Evolutionary conservation across 1,140 invertebrate genomes (phyloP), one percentile per base, ranked within the genome.

Genomic region (Pseudoatta argentina): DNA sequence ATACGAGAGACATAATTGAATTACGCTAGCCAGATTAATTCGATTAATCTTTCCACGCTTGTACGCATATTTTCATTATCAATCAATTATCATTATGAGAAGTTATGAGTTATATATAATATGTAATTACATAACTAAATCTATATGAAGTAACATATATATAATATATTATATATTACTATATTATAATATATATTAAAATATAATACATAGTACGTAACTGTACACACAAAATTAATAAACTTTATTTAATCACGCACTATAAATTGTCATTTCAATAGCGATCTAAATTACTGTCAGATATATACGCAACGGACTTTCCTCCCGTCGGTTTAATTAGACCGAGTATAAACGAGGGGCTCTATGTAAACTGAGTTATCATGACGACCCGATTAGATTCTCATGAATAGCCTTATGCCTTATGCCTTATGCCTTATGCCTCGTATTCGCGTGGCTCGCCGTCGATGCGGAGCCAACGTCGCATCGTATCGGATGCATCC

Each of bases 291-390:
- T 81, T 48, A 10, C 21, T 27, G 55, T 75, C 55, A 48, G 39
- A 83, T 73, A 78, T 64, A 79, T 44, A 48, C 2, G 44, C n/a
- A 8, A 3, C 16, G 44, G 7, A 59, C 83, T 57, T 79, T 63
- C 69, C 34, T 39, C 55, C 7, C 27, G 24, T 21, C 51, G 21
- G 53, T 79, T 51, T 86, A 67, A 86, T 63, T 86, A 71, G 77
- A 86, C 30, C 77, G 55, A 71, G 76, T 82, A 71, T 86, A 86
- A 86, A 86, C 57, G 63, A 69, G 55, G 14, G 85, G 55, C 85
- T 82, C 30, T 86, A 86, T 86, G 77, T 86, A 86, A 86, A 86
- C 77, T n/a, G 77, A 71, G 44, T 86, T 86, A 86, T 86, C 77
- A 44, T 53, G 66, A 82, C 85, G 85, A 86, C 85, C 77, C 48